A percentile compares a stretch with the other conserved stretches of the same genome.
Conservation (phyloP, 2,797 vertebrate genomes). For the Octomys mimax region DNA sequence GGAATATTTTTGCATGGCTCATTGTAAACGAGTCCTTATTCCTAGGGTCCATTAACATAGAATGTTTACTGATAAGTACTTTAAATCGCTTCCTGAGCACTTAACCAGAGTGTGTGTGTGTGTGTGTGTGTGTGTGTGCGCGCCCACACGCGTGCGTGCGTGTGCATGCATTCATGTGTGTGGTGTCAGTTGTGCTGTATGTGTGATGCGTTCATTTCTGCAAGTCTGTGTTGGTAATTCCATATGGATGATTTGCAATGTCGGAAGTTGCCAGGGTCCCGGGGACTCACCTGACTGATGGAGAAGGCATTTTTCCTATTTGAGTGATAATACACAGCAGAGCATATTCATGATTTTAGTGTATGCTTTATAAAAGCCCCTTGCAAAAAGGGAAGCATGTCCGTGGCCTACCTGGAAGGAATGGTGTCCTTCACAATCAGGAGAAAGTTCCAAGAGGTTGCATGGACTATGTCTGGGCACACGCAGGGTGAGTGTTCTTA, state of each 20-base stretch:
- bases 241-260: constrained; percentile 76
- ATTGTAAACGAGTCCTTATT: constrained; percentile 86
- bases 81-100: constrained; percentile 87
- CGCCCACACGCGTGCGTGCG: constrained; percentile 66
- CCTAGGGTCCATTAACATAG: constrained; percentile 84
- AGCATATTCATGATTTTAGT: constrained; percentile 51
- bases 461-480: constrained; percentile 63
- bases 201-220: constrained; percentile 71
- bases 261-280: constrained; percentile 65
- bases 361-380: constrained; percentile 4
- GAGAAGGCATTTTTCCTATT: constrained; percentile 34
- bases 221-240: constrained; percentile 75
- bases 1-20: constrained; percentile 88
- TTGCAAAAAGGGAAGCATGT: not conserved
- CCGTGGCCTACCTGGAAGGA: not conserved
- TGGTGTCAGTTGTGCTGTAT: constrained; percentile 62
- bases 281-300: constrained; percentile 16
- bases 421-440: constrained; percentile 40
- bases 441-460: constrained; percentile 28
- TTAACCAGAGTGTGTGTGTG: constrained; percentile 80
- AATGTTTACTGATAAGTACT: constrained; percentile 84
- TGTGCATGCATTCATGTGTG: not conserved
- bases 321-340: constrained; percentile 41
- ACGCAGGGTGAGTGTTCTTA: constrained; percentile 69
- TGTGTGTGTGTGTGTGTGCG: constrained; percentile 66